Evolutionary conservation across 2,113 vertebrate genomes (phyloP).

Genomic region (Dicerorhinus sumatrensis): DNA sequence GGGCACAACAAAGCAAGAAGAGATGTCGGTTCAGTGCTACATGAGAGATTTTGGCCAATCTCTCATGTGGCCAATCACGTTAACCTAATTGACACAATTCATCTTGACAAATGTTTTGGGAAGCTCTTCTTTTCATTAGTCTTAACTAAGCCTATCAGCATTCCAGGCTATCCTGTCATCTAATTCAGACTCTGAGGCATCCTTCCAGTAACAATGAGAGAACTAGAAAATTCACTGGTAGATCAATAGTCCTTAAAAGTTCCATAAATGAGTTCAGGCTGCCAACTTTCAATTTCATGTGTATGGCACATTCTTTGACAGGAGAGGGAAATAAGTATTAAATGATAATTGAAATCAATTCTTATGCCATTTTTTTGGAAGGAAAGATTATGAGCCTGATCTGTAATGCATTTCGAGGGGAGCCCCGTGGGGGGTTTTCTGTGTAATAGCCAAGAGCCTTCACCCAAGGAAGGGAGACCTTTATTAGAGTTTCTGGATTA

Average conservation of each 20-base stretch:
- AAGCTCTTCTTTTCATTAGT: slow-evolving; percentile 9
- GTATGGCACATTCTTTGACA: slow-evolving; percentile 54
- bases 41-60: slow-evolving; percentile 24
- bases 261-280: slow-evolving; percentile 62
- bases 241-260: slow-evolving; percentile 69
- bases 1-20: neutral
- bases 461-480: neutral
- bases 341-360: slow-evolving; percentile 79
- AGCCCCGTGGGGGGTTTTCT: slow-evolving; percentile 1
- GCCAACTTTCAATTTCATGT: slow-evolving; percentile 51
- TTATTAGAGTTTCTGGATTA: slow-evolving; percentile 58
- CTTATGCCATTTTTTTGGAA: slow-evolving; percentile 62
- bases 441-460: slow-evolving; percentile 30
- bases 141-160: slow-evolving; percentile 34
- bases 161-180: neutral
- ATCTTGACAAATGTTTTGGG: slow-evolving; percentile 60
- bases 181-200: slow-evolving; percentile 37
- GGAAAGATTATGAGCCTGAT: slow-evolving; percentile 54
- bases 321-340: slow-evolving; percentile 66
- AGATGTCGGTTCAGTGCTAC: slow-evolving; percentile 16
- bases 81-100: slow-evolving; percentile 73
- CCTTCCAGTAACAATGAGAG: slow-evolving; percentile 47
- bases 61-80: slow-evolving; percentile 51
- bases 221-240: slow-evolving; percentile 57
- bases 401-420: slow-evolving; percentile 51